Evolutionary conservation across 2,888 invertebrate species (phyloP), one percentile per base, ranked within the genome.

Genomic region (Monoplex corrugatus): DNA sequence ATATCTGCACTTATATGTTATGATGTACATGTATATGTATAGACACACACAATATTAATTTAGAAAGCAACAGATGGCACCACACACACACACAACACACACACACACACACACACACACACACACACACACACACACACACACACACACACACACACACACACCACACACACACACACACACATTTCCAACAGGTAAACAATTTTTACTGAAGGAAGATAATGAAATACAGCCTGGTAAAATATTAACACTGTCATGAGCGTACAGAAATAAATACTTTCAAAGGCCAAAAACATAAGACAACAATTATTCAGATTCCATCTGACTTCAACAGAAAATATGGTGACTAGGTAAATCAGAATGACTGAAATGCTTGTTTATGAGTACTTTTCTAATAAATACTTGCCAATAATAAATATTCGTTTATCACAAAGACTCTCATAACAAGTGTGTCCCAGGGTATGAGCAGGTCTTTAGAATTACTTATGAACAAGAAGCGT

Each of bases 201-300:
- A 80, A 80, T 40, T 80, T 80, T 80, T 80, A 80, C 28, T 80
- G 78, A 43, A 5, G 78, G 13, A 43, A 43, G 28, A 80, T 43
- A 80, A 40, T 43, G 40, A 28, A 43, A 43, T 80, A 80, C 68
- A 68, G n/a, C 32, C 3, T n/a, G 68, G 68, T 68, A 68, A 68
- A n/a, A 68, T 28, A 57, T 23, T 57, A n/a, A 68, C n/a, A 57
- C 16, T 57, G 57, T 57, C 57, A 57, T 57, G 3, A 57, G 28
- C 28, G 57, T 57, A 13, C 16, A 50, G 28, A 57, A 57, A 57
- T 57, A 5, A 10, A 57, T 57, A 57, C 50, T 57, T 57, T 57
- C 57, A 57, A 57, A 57, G 16, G 28, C 16, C 57, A 57, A 57
- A 23, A 57, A 57, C 57, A 57, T 28, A 57, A 75, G 16, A n/a